Conservation (phyloP, 2,797 vertebrate species). For the Rhinophrynus dorsalis region DNA sequence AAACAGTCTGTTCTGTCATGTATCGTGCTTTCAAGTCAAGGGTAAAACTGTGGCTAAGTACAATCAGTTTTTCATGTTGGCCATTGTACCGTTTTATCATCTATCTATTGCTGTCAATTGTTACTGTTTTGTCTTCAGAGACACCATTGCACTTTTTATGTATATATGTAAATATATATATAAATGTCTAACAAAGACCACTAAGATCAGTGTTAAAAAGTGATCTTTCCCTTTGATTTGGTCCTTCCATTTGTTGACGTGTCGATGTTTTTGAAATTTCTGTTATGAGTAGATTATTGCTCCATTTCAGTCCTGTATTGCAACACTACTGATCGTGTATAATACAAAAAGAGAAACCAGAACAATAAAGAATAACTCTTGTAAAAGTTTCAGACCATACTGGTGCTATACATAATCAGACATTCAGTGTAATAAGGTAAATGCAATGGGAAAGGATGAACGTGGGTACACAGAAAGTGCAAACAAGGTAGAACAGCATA, state of each 20-base stretch:
- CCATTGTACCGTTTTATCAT: constrained; percentile 64
- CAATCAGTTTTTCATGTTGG: constrained; percentile 68
- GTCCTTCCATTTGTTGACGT: constrained; percentile 60
- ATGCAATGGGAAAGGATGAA: constrained; percentile 1
- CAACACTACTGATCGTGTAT: constrained; percentile 27
- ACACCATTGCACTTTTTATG: constrained; percentile 68
- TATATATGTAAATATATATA: constrained; percentile 64
- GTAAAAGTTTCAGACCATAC: constrained; percentile 55
- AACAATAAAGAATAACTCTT: constrained; percentile 43
- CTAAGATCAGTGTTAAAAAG: constrained; percentile 46
- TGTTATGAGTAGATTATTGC: constrained; percentile 50
- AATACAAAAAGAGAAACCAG: constrained; percentile 48
- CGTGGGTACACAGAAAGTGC: constrained; percentile 49
- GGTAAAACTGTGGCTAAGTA: constrained; percentile 72
- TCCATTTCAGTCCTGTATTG: constrained; percentile 47
- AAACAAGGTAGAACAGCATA: constrained; percentile 56
- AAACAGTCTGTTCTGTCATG: constrained; percentile 67
- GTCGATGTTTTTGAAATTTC: constrained; percentile 53
- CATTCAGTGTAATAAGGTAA: constrained; percentile 22
- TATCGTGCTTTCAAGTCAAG: constrained; percentile 68
- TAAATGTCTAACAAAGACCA: constrained; percentile 57
- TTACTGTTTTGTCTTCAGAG: constrained; percentile 68
- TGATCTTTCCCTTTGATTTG: constrained; percentile 59
- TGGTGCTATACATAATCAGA: constrained; percentile 60
- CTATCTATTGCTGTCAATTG: constrained; percentile 69